Conservation (phyloP, 2,113 vertebrate species). For the Sula dactylatra region DNA sequence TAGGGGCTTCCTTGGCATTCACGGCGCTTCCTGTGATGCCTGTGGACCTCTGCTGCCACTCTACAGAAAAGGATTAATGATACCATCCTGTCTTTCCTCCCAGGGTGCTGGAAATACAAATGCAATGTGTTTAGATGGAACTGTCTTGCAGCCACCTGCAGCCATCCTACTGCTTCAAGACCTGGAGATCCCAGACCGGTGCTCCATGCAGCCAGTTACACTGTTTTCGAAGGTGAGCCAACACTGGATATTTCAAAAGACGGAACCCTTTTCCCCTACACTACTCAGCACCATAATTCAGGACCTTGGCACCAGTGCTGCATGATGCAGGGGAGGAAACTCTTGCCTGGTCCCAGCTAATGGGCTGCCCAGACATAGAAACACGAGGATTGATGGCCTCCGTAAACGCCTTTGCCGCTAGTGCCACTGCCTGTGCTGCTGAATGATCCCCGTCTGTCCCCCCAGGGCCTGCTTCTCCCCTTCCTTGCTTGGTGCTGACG, state of each 20-base stretch:
- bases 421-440: background rate
- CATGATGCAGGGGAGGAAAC: background rate
- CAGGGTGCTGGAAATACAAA: background rate
- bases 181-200: background rate
- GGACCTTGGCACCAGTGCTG: background rate
- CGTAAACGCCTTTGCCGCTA: background rate
- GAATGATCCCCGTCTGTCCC: background rate
- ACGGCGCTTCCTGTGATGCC: background rate
- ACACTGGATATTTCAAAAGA: background rate
- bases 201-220: background rate
- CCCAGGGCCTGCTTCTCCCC: background rate
- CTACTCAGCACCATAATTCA: constrained; percentile 14
- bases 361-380: background rate
- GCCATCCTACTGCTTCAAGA: background rate
- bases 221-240: background rate
- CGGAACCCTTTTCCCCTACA: background rate
- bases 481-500: constrained; percentile 6
- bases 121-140: background rate
- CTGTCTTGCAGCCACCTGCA: background rate
- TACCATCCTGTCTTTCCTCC: background rate
- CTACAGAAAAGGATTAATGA: background rate
- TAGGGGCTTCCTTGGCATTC: background rate
- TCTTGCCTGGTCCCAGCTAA: constrained; percentile 8
- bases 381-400: background rate
- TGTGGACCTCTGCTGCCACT: background rate